These are phyloP conservation scores for Neotoxoptera formosana DNA, from an alignment of 1,140 invertebrate species.

Conservation along the genomic window DNA sequence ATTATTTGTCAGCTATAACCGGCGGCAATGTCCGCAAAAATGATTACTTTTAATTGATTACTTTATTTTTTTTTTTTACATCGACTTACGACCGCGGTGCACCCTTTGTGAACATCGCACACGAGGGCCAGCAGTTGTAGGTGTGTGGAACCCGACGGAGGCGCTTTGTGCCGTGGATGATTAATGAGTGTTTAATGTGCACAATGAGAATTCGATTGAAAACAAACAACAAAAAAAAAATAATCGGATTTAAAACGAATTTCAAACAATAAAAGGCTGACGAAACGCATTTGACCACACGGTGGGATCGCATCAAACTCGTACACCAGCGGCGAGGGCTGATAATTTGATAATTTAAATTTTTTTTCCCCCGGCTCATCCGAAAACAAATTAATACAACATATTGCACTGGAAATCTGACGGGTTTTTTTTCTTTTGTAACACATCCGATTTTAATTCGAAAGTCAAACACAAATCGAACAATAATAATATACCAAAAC, in stretches of 20 bases:
- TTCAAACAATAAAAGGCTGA: constrained; percentile 50
- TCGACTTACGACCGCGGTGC: too few species aligned
- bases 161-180: not conserved
- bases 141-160: not conserved
- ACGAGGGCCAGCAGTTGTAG: too few species aligned
- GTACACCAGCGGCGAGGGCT: not conserved
- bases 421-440: not conserved
- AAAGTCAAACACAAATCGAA: constrained; percentile 43
- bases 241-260: constrained; percentile 10
- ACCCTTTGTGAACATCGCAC: not conserved
- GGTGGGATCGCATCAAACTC: not conserved
- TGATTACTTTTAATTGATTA: not conserved
- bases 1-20: not conserved
- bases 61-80: not conserved
- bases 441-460: not conserved
- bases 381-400: constrained; percentile 30
- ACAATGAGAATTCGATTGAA: constrained; percentile 25
- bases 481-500: constrained; percentile 20
- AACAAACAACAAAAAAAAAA: constrained; percentile 11
- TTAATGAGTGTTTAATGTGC: constrained; percentile 15
- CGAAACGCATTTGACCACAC: constrained; percentile 32
- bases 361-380: not conserved
- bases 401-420: not conserved
- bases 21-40: not conserved
- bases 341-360: constrained; percentile 34